These are phyloP conservation scores for Leuciscus waleckii DNA, from an alignment of 2,797 vertebrate species.

Conservation along the genomic window DNA sequence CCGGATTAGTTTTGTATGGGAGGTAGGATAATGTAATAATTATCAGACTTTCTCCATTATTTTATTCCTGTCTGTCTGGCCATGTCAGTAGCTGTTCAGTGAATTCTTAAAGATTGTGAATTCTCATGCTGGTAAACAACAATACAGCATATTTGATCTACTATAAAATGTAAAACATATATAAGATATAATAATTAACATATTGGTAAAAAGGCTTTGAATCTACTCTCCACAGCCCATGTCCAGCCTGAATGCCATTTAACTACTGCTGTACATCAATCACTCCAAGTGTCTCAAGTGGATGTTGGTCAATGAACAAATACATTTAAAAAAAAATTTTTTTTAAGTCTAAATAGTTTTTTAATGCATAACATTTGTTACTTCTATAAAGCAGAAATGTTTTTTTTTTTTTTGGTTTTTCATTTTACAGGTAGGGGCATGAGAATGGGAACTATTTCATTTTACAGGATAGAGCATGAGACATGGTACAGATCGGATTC, in stretches of 20 bases:
- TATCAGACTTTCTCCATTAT: not conserved
- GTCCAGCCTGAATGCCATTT: not conserved
- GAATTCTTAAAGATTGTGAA: not conserved
- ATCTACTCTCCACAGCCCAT: not conserved
- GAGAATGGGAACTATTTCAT: too few relatives aligned
- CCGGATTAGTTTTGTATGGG: not conserved
- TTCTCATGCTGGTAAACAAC: not conserved
- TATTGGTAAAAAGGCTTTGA: not conserved
- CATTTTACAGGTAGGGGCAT: too few relatives aligned
- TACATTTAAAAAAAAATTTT: too few relatives aligned
- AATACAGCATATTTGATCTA: not conserved
- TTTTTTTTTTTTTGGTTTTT: not conserved
- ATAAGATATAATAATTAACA: too few relatives aligned
- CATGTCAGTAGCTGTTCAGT: not conserved
- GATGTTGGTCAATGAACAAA: not conserved
- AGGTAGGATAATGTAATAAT: not conserved
- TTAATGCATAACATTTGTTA: not conserved
- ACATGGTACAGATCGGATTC: too few relatives aligned
- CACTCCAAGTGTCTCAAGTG: not conserved
- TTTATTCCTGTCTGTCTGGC: not conserved
- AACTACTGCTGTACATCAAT: not conserved
- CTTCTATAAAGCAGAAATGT: not conserved
- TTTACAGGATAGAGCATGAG: not conserved
- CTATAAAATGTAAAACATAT: not conserved
- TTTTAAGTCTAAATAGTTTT: not conserved